Base-by-base conservation (phyloP, 2,113 vertebrate genomes). In the Halichoerus grypus region DNA sequence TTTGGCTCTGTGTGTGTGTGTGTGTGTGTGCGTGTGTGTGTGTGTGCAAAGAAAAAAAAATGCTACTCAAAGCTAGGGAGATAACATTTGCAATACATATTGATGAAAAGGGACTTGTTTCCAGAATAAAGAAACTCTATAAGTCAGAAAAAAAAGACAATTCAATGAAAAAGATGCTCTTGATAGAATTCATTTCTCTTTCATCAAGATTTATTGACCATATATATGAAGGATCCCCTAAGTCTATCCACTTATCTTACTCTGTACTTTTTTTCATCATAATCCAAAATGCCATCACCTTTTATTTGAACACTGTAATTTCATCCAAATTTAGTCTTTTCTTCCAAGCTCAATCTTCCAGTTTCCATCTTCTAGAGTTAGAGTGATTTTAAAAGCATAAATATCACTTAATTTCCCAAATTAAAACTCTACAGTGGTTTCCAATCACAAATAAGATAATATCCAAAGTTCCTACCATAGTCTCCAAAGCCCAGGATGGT, bases 351-450 rank as follows among this genome's bases (percentile, higher is more conserved):
- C 21, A 53, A 8, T 63, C 18, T 16, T 74, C 22, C 22, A 80
- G 21, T 57, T 61, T 33, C 4, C 5, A 63, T 95, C 7, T 14
- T 84, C 7, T 14, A 33, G 12, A 46, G 53, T 79, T 77, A 39
- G n/a, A 46, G 14, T 89, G 80, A 72, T 90, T 63, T 77, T 79
- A 57, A 97, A 63, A 22, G 10, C 42, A 83, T 82, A 80, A 91
- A 59, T 31, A 74, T 59, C 4, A 49, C 57, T 46, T 85, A 4
- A 67, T 39, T 59, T 74, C 10, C 36, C 8, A 53, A 13, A 22
- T 94, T 82, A 55, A 18, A 61, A 82, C 33, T 91, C 3, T 24
- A 59, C 8, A 61, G 59, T 76, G 74, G 14, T 7, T 91, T 94
- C 18, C 9, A 12, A 10, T 3, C 72, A 0, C 51, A 65, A 15